Percentiles rank a stretch among this genome's conserved stretches.
phyloP scores from a whole-genome alignment of 1,140 invertebrate genomes.

The Periplaneta americana region DNA sequence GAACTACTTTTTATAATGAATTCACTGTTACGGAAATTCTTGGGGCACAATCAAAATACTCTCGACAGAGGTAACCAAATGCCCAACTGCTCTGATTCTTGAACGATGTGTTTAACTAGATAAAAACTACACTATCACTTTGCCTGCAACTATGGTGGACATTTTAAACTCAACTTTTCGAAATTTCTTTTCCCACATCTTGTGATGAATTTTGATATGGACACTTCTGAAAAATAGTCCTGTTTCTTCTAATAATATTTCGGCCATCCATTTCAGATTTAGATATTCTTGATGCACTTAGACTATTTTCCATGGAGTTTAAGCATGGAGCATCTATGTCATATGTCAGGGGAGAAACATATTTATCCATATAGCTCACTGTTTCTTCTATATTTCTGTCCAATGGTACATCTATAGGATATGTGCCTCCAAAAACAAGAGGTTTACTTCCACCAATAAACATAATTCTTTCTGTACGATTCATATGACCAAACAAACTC shows the following conservation, averaged over 20 bases:
- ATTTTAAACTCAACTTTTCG: not conserved
- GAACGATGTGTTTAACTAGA: too few relatives aligned
- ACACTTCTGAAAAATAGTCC: not conserved
- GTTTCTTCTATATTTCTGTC: constrained; percentile 20
- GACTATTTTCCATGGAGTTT: not conserved
- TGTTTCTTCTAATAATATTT: not conserved
- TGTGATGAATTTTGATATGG: not conserved
- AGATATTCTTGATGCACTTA: not conserved
- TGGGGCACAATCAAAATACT: too few relatives aligned
- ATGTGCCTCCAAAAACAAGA: constrained; percentile 73
- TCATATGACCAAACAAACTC: constrained; percentile 8
- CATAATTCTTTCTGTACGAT: not conserved
- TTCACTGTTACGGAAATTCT: too few relatives aligned
- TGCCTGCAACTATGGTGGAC: too few relatives aligned
- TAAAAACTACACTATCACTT: not conserved
- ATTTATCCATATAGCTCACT: constrained; percentile 32
- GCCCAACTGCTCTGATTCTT: too few relatives aligned
- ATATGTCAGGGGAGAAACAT: constrained; percentile 46
- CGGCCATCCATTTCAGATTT: not conserved
- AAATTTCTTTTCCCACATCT: not conserved
- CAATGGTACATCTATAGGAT: constrained; percentile 59
- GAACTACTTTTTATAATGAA: too few relatives aligned
- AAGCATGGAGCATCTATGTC: constrained; percentile 50
- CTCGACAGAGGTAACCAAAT: too few relatives aligned
- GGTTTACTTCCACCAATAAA: constrained; percentile 43